Conservation (phyloP, 2,797 vertebrate genomes). For the Octomys mimax region DNA sequence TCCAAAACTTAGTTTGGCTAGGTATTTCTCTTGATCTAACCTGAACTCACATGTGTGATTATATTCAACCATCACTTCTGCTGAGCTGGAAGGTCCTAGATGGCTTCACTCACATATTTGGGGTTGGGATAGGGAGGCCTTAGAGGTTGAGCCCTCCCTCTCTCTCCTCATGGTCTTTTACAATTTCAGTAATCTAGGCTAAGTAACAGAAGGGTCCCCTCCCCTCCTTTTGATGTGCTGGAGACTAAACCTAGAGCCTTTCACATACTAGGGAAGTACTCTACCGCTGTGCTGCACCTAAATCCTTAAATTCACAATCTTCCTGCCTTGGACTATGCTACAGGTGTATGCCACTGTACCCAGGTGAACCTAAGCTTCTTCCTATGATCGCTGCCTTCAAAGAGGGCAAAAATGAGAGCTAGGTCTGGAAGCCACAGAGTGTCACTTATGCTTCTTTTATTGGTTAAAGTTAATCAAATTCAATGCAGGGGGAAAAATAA, state of each 20-base stretch:
- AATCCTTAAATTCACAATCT: not conserved
- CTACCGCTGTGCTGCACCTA: not conserved
- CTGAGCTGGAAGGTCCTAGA: not conserved
- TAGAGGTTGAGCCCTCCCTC: not conserved
- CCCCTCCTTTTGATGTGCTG: not conserved
- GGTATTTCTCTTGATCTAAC: not conserved
- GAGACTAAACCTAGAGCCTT: not conserved
- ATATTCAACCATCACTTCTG: not conserved
- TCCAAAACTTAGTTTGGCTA: not conserved
- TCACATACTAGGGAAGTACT: not conserved
- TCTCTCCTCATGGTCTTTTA: not conserved
- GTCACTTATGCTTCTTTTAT: conserved; percentile 28
- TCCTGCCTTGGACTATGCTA: not conserved
- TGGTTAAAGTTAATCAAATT: conserved; percentile 18
- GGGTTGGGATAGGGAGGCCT: not conserved
- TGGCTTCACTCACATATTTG: not conserved
- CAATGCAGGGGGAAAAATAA: not conserved
- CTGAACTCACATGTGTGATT: not conserved
- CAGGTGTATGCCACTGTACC: not conserved
- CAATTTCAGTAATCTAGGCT: not conserved
- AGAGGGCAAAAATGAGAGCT: conserved; percentile 18
- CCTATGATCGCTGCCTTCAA: not conserved
- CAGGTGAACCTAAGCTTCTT: not conserved
- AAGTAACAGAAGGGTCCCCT: not conserved
- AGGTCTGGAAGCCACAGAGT: not conserved